Base-by-base conservation (phyloP, 2,797 vertebrate genomes). In the Selene dorsalis region DNA sequence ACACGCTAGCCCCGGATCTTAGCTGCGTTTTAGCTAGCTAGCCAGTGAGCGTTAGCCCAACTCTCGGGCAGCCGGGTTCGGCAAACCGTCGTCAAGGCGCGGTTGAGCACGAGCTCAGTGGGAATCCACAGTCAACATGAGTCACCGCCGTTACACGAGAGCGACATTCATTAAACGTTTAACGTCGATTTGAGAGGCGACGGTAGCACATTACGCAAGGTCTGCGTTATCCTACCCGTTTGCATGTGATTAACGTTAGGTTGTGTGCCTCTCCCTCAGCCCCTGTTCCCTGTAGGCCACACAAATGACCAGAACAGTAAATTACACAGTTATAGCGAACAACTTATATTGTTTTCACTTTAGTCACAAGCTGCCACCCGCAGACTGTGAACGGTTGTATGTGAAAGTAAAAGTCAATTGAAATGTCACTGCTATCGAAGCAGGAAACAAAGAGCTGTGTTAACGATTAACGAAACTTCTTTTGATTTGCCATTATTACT, bases 1-100 rank as follows among this genome's bases (percentile, higher is more conserved):
- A 52, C 70, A 12, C 30, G 88, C 77, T 88, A 86, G 69, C 59
- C 16, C 14, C 50, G 22, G 35, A 62, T 66, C 35, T 28, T 71
- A 84, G 80, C 80, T 84, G 68, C 76, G 72, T 79, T 72, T 50
- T 4, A 47, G 86, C 75, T 83, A 70, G 83, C 60, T 72, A 24
- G 76, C 65, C 67, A 58, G 59, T 30, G 41, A 57, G 67, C 74
- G 56, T 59, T 26, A 24, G 72, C 69, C 68, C 35, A 62, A 57
- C 65, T 28, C 59, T 5, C 60, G 22, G 64, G 62, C 59, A 38
- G 24, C 30, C 24, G 3, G 28, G 20, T 38, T 63, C 16, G 13
- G 26, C 32, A 52, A 50, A 63, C 66, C 48, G 67, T 63, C 22
- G n/a, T 57, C n/a, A 9, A 9, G 45, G 24, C 41, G 32, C 41